phyloP scores from a whole-genome alignment of 2,888 invertebrate species.

The Pelosia muscerda region DNA sequence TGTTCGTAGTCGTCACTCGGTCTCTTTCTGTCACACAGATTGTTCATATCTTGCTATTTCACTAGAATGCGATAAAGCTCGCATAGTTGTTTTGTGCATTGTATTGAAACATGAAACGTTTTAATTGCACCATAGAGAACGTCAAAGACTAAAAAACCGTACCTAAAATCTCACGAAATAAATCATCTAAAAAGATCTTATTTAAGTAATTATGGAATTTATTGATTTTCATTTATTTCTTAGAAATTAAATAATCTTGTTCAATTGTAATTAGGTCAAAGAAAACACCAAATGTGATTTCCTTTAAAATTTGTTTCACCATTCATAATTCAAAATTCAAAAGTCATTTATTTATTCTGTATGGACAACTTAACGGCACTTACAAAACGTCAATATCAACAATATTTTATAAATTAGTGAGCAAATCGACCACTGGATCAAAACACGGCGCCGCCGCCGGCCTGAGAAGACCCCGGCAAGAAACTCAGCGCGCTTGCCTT shows the following conservation, averaged over 20 bases:
- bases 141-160: constrained; percentile 13
- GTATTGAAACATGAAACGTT: constrained; percentile 10
- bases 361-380: no score
- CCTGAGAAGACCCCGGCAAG: no score
- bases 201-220: no score
- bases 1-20: constrained; percentile 17
- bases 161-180: background rate
- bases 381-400: no score
- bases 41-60: constrained; percentile 29
- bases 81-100: background rate
- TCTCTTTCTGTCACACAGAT: constrained; percentile 26
- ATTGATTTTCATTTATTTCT: constrained; percentile 20
- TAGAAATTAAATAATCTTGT: background rate
- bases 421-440: no score
- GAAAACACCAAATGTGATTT: no score
- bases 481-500: no score
- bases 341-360: no score
- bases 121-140: constrained; percentile 31
- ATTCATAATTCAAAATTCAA: no score
- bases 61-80: constrained; percentile 24
- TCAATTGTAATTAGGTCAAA: background rate
- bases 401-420: no score
- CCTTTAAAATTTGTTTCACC: no score
- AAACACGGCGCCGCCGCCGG: no score
- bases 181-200: constrained; percentile 7